A percentile compares a stretch with the other conserved stretches of the same genome.
These are phyloP conservation scores for Coremacera marginata DNA, from an alignment of 2,888 invertebrate species.

Conservation along the genomic window DNA sequence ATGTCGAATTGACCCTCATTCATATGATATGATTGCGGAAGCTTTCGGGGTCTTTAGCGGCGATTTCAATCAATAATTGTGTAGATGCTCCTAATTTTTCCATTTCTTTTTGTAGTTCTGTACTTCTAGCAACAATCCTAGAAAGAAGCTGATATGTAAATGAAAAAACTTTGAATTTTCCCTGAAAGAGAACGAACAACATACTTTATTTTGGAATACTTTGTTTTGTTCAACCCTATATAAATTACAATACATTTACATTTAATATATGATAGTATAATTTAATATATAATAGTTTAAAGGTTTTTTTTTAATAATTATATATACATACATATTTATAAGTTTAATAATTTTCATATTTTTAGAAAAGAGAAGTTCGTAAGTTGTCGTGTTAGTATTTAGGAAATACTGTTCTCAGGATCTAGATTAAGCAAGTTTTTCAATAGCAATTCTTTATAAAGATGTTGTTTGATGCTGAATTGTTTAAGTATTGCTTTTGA, in stretches of 20 bases:
- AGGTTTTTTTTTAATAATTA: conserved; percentile 45
- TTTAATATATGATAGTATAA: conserved; percentile 45
- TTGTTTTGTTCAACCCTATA: conserved; percentile 45
- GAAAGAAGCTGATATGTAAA: no score
- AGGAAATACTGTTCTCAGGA: background rate
- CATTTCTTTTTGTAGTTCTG: no score
- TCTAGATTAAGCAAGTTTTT: conserved; percentile 24
- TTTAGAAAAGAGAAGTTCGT: conserved; percentile 38
- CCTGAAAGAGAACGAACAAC: conserved; percentile 55
- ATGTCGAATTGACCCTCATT: no score
- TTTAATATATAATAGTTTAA: conserved; percentile 32
- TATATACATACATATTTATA: conserved; percentile 44
- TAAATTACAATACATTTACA: conserved; percentile 44
- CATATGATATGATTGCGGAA: no score
- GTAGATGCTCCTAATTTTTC: no score
- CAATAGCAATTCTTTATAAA: conserved; percentile 37
- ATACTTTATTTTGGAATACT: conserved; percentile 55
- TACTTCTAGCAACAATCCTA: no score
- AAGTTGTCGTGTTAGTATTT: conserved; percentile 1
- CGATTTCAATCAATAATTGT: no score
- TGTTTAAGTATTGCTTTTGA: conserved; percentile 9
- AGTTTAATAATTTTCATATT: background rate
- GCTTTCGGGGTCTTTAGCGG: no score
- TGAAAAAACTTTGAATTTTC: conserved; percentile 33
- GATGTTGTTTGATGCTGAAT: conserved; percentile 48